These are phyloP conservation scores for Taxidea taxus DNA, from an alignment of 2,113 vertebrate species.

Conservation along the genomic window DNA sequence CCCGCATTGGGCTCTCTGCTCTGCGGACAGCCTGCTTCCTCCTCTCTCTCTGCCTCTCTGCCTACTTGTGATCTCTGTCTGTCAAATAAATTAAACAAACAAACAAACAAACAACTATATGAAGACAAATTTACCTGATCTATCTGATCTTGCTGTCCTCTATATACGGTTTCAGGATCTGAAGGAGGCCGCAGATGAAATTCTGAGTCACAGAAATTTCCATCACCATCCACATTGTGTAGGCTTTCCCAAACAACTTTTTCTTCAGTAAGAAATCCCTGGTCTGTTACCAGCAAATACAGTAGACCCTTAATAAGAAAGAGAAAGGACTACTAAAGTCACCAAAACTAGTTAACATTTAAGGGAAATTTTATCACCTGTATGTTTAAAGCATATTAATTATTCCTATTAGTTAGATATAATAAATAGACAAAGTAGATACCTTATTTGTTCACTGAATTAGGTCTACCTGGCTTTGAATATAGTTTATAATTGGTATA, in stretches of 20 bases:
- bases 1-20: too few species aligned
- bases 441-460: neutral
- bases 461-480: neutral
- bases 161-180: conserved; percentile 95
- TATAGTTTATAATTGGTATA: neutral
- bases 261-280: conserved; percentile 98
- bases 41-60: too few species aligned
- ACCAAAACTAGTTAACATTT: neutral
- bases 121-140: conserved; percentile 89
- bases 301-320: conserved; percentile 90
- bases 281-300: conserved; percentile 97
- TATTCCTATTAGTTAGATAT: neutral
- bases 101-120: too few species aligned
- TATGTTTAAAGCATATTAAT: conserved; percentile 18
- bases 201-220: conserved; percentile 98
- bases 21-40: too few species aligned
- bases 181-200: conserved; percentile 96
- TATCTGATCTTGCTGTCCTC: conserved; percentile 98
- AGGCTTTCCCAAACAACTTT: conserved; percentile 99
- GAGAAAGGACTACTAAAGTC: conserved; percentile 27
- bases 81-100: too few species aligned
- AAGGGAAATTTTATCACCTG: neutral
- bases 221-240: conserved; percentile 97
- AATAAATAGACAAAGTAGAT: neutral
- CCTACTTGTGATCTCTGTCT: too few species aligned